Evolutionary conservation across 1,140 invertebrate species (phyloP).

Genomic region (Hormaphis cornu): DNA sequence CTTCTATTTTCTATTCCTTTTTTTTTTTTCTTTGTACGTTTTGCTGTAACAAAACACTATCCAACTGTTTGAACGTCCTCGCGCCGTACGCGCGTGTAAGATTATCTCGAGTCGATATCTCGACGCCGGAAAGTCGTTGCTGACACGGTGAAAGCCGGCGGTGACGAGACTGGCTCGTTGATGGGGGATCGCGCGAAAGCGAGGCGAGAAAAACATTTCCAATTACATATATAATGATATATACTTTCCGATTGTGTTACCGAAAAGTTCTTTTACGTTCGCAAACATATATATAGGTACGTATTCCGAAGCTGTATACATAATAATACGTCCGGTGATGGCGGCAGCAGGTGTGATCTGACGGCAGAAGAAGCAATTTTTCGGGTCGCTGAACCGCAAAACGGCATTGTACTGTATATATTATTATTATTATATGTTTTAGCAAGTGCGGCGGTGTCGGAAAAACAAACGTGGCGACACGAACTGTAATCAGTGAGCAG

Average conservation of each 20-base stretch:
- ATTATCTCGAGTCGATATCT: too few species aligned
- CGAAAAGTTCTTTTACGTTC: not conserved
- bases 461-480: slow-evolving; percentile 21
- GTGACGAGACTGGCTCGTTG: too few species aligned
- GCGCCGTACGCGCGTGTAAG: too few species aligned
- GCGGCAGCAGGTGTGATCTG: slow-evolving; percentile 8
- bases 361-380: slow-evolving; percentile 27
- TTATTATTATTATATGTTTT: not conserved
- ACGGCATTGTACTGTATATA: slow-evolving; percentile 28
- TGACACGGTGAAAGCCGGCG: too few species aligned
- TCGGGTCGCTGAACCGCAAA: slow-evolving; percentile 31
- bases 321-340: not conserved
- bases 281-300: slow-evolving; percentile 7
- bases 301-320: too few species aligned
- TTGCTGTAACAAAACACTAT: too few species aligned
- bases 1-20: too few species aligned
- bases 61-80: too few species aligned
- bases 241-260: slow-evolving; percentile 24
- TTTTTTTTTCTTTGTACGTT: too few species aligned
- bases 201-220: slow-evolving; percentile 32
- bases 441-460: not conserved
- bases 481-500: slow-evolving; percentile 11
- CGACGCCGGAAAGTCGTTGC: too few species aligned
- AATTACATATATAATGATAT: too few species aligned
- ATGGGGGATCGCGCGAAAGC: too few species aligned